These are phyloP conservation scores for Laupala kohalensis DNA, from an alignment of 1,140 invertebrate genomes.

Conservation along the genomic window DNA sequence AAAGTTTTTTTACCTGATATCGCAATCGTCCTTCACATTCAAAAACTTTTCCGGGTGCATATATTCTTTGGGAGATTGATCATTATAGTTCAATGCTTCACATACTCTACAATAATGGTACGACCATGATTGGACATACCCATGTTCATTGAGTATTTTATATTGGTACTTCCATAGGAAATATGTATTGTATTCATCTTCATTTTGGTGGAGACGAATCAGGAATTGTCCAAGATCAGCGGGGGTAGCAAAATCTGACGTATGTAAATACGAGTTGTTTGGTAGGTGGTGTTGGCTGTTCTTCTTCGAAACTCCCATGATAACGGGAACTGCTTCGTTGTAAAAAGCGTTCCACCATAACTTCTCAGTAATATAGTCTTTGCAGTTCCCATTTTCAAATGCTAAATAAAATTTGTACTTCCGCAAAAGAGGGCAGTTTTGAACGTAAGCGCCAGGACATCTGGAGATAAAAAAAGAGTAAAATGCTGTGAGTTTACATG, in stretches of 20 bases:
- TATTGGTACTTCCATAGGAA: constrained; percentile 56
- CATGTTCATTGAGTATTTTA: constrained; percentile 54
- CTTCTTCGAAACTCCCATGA: constrained; percentile 41
- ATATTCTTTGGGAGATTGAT: constrained; percentile 35
- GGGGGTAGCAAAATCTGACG: constrained; percentile 52
- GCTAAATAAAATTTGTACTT: constrained; percentile 61
- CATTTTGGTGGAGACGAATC: constrained; percentile 37
- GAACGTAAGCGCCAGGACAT: constrained; percentile 45
- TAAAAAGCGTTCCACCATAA: constrained; percentile 47
- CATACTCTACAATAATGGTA: constrained; percentile 70
- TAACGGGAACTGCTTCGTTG: constrained; percentile 52
- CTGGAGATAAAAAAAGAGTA: constrained; percentile 28
- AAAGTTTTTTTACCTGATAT: no score
- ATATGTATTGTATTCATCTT: constrained; percentile 41
- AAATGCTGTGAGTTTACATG: no score
- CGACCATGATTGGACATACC: constrained; percentile 49
- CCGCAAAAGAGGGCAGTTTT: constrained; percentile 38
- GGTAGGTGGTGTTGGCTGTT: constrained; percentile 45
- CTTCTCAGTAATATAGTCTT: constrained; percentile 60
- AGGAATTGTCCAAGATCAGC: constrained; percentile 49
- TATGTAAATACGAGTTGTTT: constrained; percentile 48
- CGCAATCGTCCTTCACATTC: no score
- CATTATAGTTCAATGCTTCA: constrained; percentile 54
- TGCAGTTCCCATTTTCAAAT: constrained; percentile 59
- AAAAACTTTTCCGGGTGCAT: constrained; percentile 32